phyloP scores from a whole-genome alignment of 2,888 invertebrate genomes.

The Drosophila greeni region DNA sequence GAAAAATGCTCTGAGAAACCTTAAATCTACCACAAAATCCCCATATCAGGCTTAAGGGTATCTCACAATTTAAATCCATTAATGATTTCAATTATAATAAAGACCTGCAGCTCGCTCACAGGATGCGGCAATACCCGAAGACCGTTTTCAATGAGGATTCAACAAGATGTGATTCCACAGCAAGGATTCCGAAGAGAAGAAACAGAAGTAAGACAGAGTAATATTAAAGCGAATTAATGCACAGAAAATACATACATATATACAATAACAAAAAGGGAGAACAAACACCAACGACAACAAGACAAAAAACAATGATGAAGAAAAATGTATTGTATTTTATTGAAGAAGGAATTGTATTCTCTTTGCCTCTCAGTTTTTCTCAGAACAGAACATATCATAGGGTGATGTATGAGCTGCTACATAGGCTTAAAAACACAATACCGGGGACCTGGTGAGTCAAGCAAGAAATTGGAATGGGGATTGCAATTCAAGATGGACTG shows the following conservation, averaged over 20 bases:
- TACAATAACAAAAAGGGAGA: slow-evolving; percentile 39
- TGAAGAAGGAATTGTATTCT: slow-evolving; percentile 46
- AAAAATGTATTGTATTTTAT: slow-evolving; percentile 46
- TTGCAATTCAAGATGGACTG: slow-evolving; percentile 22
- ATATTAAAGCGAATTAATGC: slow-evolving; percentile 45
- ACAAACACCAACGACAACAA: slow-evolving; percentile 1
- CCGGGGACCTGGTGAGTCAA: slow-evolving; percentile 31
- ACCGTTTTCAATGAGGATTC: slow-evolving; percentile 9
- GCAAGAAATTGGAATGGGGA: slow-evolving; percentile 24
- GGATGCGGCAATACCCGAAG: slow-evolving; percentile 3
- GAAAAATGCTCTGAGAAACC: not conserved
- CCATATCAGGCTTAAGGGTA: not conserved
- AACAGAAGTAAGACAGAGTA: slow-evolving; percentile 30
- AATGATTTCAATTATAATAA: slow-evolving; percentile 39
- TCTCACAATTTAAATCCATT: slow-evolving; percentile 30
- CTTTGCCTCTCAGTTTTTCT: slow-evolving; percentile 42
- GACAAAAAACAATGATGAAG: slow-evolving; percentile 37
- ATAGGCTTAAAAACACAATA: slow-evolving; percentile 39
- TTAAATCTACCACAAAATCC: not conserved
- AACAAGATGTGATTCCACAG: not conserved
- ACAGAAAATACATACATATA: slow-evolving; percentile 33
- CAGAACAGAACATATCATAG: slow-evolving; percentile 35
- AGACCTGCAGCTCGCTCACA: slow-evolving; percentile 13
- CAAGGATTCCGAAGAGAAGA: slow-evolving; percentile 15
- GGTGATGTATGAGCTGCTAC: slow-evolving; percentile 30